Conservation (phyloP, 64 coral and sea anemone species). For the Pachyseris speciosa region DNA sequence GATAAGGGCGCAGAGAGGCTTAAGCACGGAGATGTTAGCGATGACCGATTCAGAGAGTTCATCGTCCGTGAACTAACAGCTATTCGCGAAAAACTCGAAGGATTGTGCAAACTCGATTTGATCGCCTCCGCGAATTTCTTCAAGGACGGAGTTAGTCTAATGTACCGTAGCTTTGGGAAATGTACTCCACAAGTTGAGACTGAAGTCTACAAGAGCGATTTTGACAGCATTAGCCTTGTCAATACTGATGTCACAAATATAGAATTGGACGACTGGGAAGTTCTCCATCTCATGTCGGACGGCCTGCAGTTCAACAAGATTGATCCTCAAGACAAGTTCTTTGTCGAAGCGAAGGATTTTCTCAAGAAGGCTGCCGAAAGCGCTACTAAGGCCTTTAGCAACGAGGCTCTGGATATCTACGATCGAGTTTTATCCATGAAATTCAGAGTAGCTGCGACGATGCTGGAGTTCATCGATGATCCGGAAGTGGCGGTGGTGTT, state of each 20-base stretch:
- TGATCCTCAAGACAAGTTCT: constrained; percentile 42
- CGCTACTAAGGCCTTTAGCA: constrained; percentile 69
- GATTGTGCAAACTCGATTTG: constrained; percentile 64
- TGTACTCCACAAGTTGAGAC: not conserved
- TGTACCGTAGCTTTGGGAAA: constrained; percentile 56
- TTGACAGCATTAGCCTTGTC: constrained; percentile 6
- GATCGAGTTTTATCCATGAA: constrained; percentile 80
- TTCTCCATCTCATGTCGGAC: constrained; percentile 55
- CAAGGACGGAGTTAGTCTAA: constrained; percentile 70
- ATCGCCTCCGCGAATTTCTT: constrained; percentile 63
- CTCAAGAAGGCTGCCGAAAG: constrained; percentile 57
- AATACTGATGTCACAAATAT: constrained; percentile 17
- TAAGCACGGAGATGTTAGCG: constrained; percentile 70
- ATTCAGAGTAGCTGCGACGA: constrained; percentile 73
- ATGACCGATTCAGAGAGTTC: constrained; percentile 74
- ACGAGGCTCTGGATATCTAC: constrained; percentile 69
- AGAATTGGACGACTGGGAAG: constrained; percentile 60
- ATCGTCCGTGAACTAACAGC: constrained; percentile 76
- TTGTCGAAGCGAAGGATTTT: constrained; percentile 61
- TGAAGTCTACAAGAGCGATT: constrained; percentile 6
- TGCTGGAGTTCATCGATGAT: constrained; percentile 58
- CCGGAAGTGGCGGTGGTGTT: constrained; percentile 73
- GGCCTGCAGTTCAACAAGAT: constrained; percentile 44
- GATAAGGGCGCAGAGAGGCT: constrained; percentile 60
- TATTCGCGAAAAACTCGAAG: constrained; percentile 77